phyloP scores from a whole-genome alignment of 2,888 invertebrate species.

The Mimas tiliae region DNA sequence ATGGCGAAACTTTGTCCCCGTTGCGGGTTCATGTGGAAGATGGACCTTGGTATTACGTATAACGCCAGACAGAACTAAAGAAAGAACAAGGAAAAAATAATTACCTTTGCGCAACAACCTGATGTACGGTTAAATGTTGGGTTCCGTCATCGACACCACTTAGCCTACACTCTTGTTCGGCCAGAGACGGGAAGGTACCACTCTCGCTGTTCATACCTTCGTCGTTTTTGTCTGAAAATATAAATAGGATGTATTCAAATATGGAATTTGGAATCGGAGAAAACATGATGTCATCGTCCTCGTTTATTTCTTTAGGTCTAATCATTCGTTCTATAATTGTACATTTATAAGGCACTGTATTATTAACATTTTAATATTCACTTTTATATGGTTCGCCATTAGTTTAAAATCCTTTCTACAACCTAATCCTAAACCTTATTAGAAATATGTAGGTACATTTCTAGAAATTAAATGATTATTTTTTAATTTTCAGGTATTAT shows the following conservation, averaged over 20 bases:
- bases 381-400: no score
- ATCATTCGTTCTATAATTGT: not conserved
- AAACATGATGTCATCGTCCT: no score
- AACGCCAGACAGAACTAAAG: no score
- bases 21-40: no score
- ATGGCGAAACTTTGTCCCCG: no score
- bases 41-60: no score
- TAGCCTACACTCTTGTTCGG: slow-evolving; percentile 75
- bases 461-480: no score
- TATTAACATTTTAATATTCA: no score
- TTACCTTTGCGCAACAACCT: slow-evolving; percentile 90
- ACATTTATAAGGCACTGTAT: not conserved
- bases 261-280: not conserved
- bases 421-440: no score
- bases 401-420: no score
- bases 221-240: slow-evolving; percentile 69
- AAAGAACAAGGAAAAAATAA: not conserved
- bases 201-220: slow-evolving; percentile 71
- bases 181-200: slow-evolving; percentile 82
- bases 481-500: no score
- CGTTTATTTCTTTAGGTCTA: not conserved
- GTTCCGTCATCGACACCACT: slow-evolving; percentile 83
- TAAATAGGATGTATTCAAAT: not conserved
- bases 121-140: slow-evolving; percentile 89
- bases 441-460: no score